Evolutionary conservation across 2,797 vertebrate genomes (phyloP).

Genomic region (Galago senegalensis): DNA sequence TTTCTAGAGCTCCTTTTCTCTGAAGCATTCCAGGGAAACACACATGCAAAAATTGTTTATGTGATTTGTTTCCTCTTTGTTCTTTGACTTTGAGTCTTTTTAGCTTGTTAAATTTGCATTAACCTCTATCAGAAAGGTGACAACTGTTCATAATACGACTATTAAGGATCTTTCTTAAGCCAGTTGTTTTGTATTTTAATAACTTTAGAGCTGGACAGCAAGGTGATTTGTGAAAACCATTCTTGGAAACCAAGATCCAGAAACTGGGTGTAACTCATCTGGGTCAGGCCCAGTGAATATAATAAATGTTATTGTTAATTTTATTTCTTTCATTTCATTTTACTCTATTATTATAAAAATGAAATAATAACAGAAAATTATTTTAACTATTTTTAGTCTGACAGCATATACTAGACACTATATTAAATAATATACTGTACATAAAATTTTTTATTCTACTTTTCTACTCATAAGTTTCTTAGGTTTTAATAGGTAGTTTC

Average conservation of each 20-base stretch:
- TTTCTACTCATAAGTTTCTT: conserved; percentile 61
- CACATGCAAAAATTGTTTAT: conserved; percentile 35
- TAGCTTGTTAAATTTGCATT: conserved; percentile 64
- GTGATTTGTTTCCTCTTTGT: conserved; percentile 59
- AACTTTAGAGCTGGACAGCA: not conserved
- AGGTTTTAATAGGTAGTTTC: not conserved
- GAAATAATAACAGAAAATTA: conserved; percentile 57
- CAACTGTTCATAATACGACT: conserved; percentile 49
- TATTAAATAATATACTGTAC: not conserved
- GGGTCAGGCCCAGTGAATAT: not conserved
- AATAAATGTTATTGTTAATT: conserved; percentile 29
- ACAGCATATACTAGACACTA: not conserved
- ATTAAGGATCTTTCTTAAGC: conserved; percentile 52
- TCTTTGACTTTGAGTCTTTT: conserved; percentile 46
- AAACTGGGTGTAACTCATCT: conserved; percentile 18
- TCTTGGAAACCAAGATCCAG: conserved; percentile 47
- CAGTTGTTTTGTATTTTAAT: conserved; percentile 50
- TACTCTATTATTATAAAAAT: not conserved
- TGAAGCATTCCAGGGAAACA: conserved; percentile 30
- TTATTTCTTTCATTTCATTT: not conserved
- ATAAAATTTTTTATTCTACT: not conserved
- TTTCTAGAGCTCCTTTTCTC: conserved; percentile 29
- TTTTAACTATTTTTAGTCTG: conserved; percentile 36
- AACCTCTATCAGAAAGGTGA: conserved; percentile 39
- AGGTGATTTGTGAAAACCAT: conserved; percentile 15